Evolutionary conservation across 1,140 invertebrate species (phyloP).

Genomic region (Subanguina moxae): DNA sequence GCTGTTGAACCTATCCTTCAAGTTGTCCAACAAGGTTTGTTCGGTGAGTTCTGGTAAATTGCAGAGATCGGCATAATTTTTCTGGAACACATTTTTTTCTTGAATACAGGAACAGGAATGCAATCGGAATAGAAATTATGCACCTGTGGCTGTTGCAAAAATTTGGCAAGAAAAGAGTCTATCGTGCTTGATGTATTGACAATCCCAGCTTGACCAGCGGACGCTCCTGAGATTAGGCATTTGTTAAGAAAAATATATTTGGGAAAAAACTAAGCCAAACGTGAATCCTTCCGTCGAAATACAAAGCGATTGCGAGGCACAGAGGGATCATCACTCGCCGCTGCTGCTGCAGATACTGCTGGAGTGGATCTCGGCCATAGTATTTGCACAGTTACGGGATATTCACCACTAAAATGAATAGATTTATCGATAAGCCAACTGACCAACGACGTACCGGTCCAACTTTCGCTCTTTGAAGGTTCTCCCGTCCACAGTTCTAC

Average conservation of each 20-base stretch:
- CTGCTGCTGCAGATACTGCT: slow-evolving; percentile 4
- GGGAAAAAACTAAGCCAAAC: not conserved
- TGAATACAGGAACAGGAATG: no score
- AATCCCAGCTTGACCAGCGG: slow-evolving; percentile 43
- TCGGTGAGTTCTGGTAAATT: slow-evolving; percentile 90
- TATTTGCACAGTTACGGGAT: slow-evolving; percentile 83
- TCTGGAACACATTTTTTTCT: not conserved
- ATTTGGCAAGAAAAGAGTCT: slow-evolving; percentile 57
- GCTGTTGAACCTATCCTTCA: slow-evolving; percentile 74
- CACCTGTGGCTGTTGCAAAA: slow-evolving; percentile 54
- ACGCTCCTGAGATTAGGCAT: slow-evolving; percentile 22
- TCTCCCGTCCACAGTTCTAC: slow-evolving; percentile 58
- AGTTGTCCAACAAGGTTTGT: slow-evolving; percentile 81
- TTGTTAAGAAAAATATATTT: no score
- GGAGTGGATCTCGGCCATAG: slow-evolving; percentile 74
- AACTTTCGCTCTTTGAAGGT: slow-evolving; percentile 87
- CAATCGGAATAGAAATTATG: no score
- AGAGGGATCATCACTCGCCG: slow-evolving; percentile 43
- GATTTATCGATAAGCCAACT: no score
- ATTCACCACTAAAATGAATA: slow-evolving; percentile 65
- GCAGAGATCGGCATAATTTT: slow-evolving; percentile 83
- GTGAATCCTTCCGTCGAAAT: slow-evolving; percentile 57
- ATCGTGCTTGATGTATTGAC: slow-evolving; percentile 38
- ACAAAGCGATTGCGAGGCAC: slow-evolving; percentile 64
- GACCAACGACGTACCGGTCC: slow-evolving; percentile 62